Evolutionary conservation across 2,888 invertebrate genomes (phyloP).

Genomic region (Labia minor): DNA sequence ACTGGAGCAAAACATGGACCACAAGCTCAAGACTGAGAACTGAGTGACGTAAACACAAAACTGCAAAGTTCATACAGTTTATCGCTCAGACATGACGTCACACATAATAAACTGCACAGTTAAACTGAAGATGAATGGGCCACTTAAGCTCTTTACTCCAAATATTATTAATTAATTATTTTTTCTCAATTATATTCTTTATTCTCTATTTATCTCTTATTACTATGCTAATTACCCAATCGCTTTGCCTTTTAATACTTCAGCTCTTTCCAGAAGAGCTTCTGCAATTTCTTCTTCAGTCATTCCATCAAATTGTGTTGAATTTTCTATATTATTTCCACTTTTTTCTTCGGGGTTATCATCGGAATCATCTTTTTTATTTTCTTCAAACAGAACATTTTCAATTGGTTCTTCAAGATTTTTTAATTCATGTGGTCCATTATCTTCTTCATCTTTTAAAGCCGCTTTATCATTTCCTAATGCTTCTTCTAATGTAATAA

Average conservation of each 20-base stretch:
- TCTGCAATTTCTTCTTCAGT: constrained; percentile 20
- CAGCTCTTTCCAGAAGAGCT: constrained; percentile 18
- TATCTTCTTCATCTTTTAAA: not conserved
- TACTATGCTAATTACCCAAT: constrained; percentile 19
- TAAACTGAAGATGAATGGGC: no score
- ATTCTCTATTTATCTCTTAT: no score
- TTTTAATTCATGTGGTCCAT: not conserved
- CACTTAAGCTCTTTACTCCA: no score
- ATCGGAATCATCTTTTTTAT: not conserved
- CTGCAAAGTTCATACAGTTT: no score
- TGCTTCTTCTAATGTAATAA: not conserved
- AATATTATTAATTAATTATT: not conserved
- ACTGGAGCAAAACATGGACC: no score
- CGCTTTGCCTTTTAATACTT: constrained; percentile 18
- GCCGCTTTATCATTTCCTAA: not conserved
- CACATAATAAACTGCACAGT: no score
- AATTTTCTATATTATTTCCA: not conserved
- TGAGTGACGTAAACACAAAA: no score
- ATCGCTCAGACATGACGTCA: no score
- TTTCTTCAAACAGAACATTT: not conserved
- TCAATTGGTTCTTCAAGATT: not conserved
- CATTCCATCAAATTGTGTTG: not conserved
- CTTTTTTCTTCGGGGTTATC: not conserved
- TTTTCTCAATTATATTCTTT: no score
- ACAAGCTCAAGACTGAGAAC: no score